Evolutionary conservation across 2,113 vertebrate species (phyloP), one percentile per base, ranked within the genome.

Genomic region (Alligator mississippiensis): DNA sequence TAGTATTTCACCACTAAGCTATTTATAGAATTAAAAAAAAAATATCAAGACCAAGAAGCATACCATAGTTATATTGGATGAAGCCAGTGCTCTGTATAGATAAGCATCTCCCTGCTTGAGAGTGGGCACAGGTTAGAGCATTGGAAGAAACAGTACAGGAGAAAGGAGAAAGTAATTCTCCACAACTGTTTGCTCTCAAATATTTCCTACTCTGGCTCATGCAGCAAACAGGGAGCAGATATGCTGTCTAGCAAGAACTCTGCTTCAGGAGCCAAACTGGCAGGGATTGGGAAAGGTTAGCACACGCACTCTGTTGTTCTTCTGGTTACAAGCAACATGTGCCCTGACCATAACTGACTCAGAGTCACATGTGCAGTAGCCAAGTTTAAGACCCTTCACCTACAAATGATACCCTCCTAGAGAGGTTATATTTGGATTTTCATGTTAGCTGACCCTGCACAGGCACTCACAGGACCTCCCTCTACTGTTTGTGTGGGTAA

Each of bases 381-480:
- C 9, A 77, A 47, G 87, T n/a, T 9, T 1, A 1, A 58, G 61
- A 59, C 60, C 0, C 0, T 28, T 24, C 12, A 74, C 17, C 2
- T 59, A 9, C 0, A 0, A 28, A 66, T 38, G n/a, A 90, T 62
- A 59, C 30, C 2, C 0, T 18, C 76, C 60, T 9, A 60, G 59
- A 74, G 68, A 34, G 19, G 3, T 59, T 58, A 27, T 13, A 28
- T 6, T 10, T 38, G 4, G 82, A 84, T 63, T 21, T 18, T 21
- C 34, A n/a, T 76, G 60, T 5, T 66, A 25, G 2, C 2, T 5
- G n/a, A 22, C 16, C 78, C 55, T 0, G 1, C 34, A 77, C 1
- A 18, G 19, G n/a, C 8, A 17, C 76, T 34, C 15, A 8, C 84
- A 77, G 30, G 66, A 55, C 58, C 83, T 22, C 84, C 59, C 58